A percentile compares a stretch with the other conserved stretches of the same genome.
phyloP scores from a whole-genome alignment of 2,888 invertebrate genomes.

The Adelognathus sp. region DNA sequence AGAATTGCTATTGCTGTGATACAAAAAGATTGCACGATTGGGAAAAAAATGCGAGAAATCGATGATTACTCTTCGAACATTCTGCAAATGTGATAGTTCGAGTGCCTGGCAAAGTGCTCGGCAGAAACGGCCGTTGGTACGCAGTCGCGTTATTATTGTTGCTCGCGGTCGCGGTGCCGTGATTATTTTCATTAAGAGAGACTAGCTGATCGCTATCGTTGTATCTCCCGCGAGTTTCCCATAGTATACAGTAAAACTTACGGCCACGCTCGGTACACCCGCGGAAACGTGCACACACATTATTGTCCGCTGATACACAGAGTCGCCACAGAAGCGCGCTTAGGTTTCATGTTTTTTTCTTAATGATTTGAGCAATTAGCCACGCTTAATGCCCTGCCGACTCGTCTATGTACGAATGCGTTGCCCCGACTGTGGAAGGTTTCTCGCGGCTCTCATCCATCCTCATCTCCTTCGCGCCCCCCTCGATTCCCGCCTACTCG shows the following conservation, averaged over 20 bases:
- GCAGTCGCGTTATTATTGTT: constrained; percentile 67
- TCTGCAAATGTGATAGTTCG: constrained; percentile 9
- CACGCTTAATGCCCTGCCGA: constrained; percentile 79
- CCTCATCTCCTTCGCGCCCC: constrained; percentile 48
- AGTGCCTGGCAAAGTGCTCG: constrained; percentile 28
- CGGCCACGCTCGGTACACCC: constrained; percentile 52
- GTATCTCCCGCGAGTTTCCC: constrained; percentile 47
- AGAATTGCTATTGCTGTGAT: background rate
- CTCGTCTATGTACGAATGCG: constrained; percentile 73
- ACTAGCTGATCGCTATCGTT: constrained; percentile 59
- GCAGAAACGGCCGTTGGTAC: constrained; percentile 53
- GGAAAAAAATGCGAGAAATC: background rate
- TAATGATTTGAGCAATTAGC: constrained; percentile 81
- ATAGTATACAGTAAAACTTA: constrained; percentile 56
- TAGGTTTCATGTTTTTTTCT: constrained; percentile 81
- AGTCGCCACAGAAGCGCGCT: too few relatives aligned
- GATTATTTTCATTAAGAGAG: constrained; percentile 80
- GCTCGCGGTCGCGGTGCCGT: constrained; percentile 69
- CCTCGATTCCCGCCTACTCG: constrained; percentile 24
- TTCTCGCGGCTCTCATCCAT: constrained; percentile 58
- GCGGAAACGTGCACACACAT: constrained; percentile 54
- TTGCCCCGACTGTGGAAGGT: constrained; percentile 60
- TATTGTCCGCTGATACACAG: constrained; percentile 24
- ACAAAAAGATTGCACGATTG: background rate
- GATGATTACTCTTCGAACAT: background rate